Evolutionary conservation across 2,113 vertebrate species (phyloP), one percentile per base, ranked within the genome.

Genomic region (Diphyllodes magnificus): DNA sequence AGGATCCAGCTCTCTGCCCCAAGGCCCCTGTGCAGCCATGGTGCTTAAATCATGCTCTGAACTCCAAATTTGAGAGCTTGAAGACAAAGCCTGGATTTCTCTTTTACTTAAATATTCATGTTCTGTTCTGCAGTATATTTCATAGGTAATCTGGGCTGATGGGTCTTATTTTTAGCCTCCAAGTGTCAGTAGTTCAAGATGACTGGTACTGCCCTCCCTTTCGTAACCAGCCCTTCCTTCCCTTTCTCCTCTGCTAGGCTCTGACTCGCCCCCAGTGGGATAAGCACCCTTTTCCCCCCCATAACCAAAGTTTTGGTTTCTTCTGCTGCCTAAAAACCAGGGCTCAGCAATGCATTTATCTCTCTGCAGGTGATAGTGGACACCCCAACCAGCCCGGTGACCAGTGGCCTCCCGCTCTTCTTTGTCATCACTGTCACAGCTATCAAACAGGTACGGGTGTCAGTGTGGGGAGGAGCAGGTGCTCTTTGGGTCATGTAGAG

Each of bases 371-470:
- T 99, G 93, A 99, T 99, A 92, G 99, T 99, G 96, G 99, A 99
- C 92, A 99, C 99, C 64, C 99, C 99, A 20, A 99, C 99, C 95
- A 99, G 99, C 97, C 99, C 99, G 1, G 98, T 99, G 94, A 99
- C 99, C 86, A 99, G 99, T 60, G 99, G 99, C 96, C 98, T 99
- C 95, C 99, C 99, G 0, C 98, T 99, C 95, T 99, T 99, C 98
- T 99, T 99, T 97, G 99, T 99, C 86, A 99, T 99, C 96, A 99
- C 99, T 76, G 99, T 99, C 80, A 99, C 99, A 27, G 99, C 99
- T 79, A 98, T 99, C 93, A 99, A 99, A 97, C 99, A 99, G 99
- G 99, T 99, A 97, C 84, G 15, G 13, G 19, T 24, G 27, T 22
- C 25, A 4, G 0, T 3, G 10, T 31, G 50, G 59, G 83, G 50